Percentiles rank a stretch among this genome's conserved stretches.
Conservation (phyloP, 2,888 invertebrate species). For the Drosophila testacea region DNA sequence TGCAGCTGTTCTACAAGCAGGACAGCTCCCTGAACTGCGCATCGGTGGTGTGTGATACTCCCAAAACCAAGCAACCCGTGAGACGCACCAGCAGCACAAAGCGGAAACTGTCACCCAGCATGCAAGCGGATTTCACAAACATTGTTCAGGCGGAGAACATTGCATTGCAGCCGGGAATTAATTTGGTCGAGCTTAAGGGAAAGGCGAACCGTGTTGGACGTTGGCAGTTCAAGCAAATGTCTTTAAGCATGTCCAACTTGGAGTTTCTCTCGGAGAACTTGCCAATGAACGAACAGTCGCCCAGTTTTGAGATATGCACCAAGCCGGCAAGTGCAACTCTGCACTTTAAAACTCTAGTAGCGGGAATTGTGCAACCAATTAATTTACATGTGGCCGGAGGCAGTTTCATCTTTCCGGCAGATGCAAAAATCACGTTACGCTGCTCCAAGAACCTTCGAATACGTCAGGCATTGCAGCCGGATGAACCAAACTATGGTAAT, state of each 20-base stretch:
- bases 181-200: conserved; percentile 88
- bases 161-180: conserved; percentile 88
- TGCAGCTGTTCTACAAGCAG: conserved; percentile 92
- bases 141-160: conserved; percentile 87
- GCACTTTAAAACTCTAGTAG: conserved; percentile 90
- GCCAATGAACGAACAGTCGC: conserved; percentile 78
- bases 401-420: conserved; percentile 90
- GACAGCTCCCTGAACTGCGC: conserved; percentile 92
- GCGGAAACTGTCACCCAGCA: conserved; percentile 88
- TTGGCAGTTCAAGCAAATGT: conserved; percentile 88
- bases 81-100: conserved; percentile 91
- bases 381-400: conserved; percentile 91
- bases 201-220: conserved; percentile 89
- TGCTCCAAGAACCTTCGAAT: conserved; percentile 85
- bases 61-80: conserved; percentile 87
- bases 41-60: conserved; percentile 90
- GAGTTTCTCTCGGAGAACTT: conserved; percentile 90
- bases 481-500: conserved; percentile 37
- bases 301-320: conserved; percentile 85
- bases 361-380: conserved; percentile 92
- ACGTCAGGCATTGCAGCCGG: conserved; percentile 56
- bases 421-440: conserved; percentile 85
- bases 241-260: conserved; percentile 86
- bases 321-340: conserved; percentile 86
- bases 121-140: conserved; percentile 88